Percentiles rank a stretch among this genome's conserved stretches.
Conservation (phyloP, 2,113 vertebrate species). For the Microcebus ravelobensis region DNA sequence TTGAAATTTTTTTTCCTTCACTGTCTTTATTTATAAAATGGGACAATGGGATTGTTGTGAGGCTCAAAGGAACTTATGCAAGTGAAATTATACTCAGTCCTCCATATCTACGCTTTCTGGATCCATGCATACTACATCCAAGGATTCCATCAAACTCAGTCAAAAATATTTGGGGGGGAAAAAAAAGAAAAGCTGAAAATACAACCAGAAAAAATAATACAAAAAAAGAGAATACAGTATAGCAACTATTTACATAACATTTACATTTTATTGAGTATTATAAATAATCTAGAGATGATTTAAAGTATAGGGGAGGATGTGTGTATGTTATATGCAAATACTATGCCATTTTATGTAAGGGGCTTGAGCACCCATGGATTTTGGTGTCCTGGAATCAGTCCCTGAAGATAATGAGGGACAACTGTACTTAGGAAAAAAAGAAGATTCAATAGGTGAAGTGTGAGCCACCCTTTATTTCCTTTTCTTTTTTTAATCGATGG, state of each 20-base stretch:
- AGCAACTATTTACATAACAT: neutral
- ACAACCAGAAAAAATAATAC: neutral
- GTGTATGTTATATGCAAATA: neutral
- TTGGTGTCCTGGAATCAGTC: neutral
- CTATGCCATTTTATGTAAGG: neutral
- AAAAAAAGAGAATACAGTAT: neutral
- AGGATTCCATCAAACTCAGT: neutral
- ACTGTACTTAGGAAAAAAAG: neutral
- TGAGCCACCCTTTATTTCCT: neutral
- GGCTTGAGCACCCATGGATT: neutral
- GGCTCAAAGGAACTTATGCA: neutral
- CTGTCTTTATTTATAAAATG: neutral
- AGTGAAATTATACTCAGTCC: neutral
- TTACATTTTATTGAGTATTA: neutral
- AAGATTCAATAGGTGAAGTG: neutral
- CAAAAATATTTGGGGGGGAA: neutral
- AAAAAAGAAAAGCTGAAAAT: neutral
- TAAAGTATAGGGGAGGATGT: neutral
- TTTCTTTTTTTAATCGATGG: neutral
- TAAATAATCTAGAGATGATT: neutral
- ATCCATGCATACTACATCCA: neutral
- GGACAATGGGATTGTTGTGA: neutral
- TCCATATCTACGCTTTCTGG: neutral
- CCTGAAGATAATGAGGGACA: neutral
- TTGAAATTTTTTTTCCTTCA: neutral